Percentiles rank a stretch among this genome's conserved stretches.
Evolutionary conservation across 2,888 invertebrate species (phyloP).

Genomic region (Ichneumoninae sp.): DNA sequence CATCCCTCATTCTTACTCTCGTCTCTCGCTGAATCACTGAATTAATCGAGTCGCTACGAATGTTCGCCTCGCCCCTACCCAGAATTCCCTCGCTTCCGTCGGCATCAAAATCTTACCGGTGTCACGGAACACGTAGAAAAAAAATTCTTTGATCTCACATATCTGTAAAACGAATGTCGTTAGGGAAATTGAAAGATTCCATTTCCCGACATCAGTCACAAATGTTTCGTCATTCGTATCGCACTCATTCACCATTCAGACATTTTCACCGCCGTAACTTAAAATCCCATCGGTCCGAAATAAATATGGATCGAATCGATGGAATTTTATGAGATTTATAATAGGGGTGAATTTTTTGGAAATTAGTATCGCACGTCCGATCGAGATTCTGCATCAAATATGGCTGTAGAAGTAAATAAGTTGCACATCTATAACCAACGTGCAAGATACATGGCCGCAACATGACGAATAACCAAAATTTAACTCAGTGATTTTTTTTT

Average conservation of each 20-base stretch:
- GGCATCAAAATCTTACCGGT: constrained; percentile 19
- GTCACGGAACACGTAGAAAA: not conserved
- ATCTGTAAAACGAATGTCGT: constrained; percentile 36
- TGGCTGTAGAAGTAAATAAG: too few relatives aligned
- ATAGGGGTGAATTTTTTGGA: not conserved
- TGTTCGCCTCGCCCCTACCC: not conserved
- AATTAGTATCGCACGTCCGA: not conserved
- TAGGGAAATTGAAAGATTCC: constrained; percentile 40
- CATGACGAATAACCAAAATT: too few relatives aligned
- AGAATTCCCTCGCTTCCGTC: not conserved
- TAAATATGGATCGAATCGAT: not conserved
- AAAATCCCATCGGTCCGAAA: not conserved
- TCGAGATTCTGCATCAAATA: too few relatives aligned
- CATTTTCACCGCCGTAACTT: not conserved
- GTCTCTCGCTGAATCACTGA: constrained; percentile 50
- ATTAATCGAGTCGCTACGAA: constrained; percentile 56
- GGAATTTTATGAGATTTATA: not conserved
- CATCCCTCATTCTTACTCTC: constrained; percentile 37
- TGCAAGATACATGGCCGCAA: too few relatives aligned
- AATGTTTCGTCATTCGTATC: not conserved
- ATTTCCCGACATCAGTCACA: constrained; percentile 1
- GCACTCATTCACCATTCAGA: not conserved
- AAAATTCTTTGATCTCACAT: constrained; percentile 49
- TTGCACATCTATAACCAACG: too few relatives aligned
- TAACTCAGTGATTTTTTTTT: too few relatives aligned